A percentile compares a stretch with the other conserved stretches of the same genome.
phyloP scores from a whole-genome alignment of 2,797 vertebrate genomes.

The Girardinus metallicus region DNA sequence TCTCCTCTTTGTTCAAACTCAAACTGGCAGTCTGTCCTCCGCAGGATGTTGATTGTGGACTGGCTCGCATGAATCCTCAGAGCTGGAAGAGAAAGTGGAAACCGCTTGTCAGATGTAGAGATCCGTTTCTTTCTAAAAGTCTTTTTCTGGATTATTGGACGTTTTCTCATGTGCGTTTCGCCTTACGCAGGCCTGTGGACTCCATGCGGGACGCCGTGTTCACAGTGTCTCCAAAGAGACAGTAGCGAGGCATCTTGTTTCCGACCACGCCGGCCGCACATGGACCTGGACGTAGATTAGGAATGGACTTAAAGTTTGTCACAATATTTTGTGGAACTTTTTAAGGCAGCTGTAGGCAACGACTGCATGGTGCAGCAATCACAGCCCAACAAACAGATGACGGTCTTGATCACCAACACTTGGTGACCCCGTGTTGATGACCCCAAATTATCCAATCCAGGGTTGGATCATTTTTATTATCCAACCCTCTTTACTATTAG shows the following conservation, averaged over 20 bases:
- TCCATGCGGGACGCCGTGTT: conserved; percentile 97
- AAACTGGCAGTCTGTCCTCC: conserved; percentile 91
- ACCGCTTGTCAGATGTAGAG: neutral
- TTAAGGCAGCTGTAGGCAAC: no score
- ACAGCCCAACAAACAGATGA: no score
- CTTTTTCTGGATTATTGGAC: neutral
- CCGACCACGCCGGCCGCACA: conserved; percentile 96
- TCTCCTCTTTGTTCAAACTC: conserved; percentile 91
- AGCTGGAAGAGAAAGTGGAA: conserved; percentile 74
- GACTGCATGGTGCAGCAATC: no score
- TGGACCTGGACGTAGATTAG: conserved; percentile 80
- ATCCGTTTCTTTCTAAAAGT: neutral
- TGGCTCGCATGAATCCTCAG: conserved; percentile 91
- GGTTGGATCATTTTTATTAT: no score
- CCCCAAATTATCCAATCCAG: no score
- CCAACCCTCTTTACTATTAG: no score
- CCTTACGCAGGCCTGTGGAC: conserved; percentile 95
- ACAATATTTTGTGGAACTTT: no score
- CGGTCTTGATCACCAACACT: no score
- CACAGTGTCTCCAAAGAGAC: conserved; percentile 94
- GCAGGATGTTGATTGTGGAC: conserved; percentile 91
- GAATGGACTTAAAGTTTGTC: neutral
- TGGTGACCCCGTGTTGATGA: no score
- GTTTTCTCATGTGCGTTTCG: neutral
- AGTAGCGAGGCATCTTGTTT: conserved; percentile 98